Base-by-base conservation (phyloP, 2,888 invertebrate genomes). In the Philopedon plagiatum region DNA sequence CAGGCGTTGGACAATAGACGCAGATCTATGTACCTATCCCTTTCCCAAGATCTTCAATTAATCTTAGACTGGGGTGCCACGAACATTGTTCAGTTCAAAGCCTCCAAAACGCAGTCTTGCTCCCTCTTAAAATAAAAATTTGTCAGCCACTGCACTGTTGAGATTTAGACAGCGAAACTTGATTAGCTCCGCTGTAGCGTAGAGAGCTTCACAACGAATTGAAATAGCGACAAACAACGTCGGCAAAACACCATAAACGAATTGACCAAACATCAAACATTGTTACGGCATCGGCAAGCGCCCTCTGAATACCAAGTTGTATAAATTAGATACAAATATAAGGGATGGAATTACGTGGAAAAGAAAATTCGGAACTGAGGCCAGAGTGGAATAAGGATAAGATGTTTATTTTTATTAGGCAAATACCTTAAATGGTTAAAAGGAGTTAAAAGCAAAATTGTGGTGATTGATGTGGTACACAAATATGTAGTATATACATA, bases 221-320 rank as follows among this genome's bases (percentile, higher is more conserved):
- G 51, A 54, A 56, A 68, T 60, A 49, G 65, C 65, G 34, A 62
- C 61, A 29, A 56, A 34, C 68, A 62, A 63, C 63, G 64, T 70
- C 63, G 64, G 58, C 70, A 63, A 64, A 70, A 70, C 70, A 70
- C 70, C 70, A 51, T 70, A 84, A 84, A 83, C 82, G 83, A 83
- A 83, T 84, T 84, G 84, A 83, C 84, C 84, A 83, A 84, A 84
- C 83, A 83, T 80, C 80, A 83, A 84, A 84, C 82, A 82, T 80
- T 80, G 83, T 84, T 84, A 84, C 78, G 76, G 79, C n/a, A n/a
- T n/a, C n/a, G n/a, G n/a, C 76, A 76, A 79, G 78, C 82, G 81
- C 79, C 77, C 74, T 79, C 75, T 78, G 83, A 81, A 84, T 83
- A 80, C 77, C 80, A 83, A 83, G 72, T 74, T 54, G 54, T 21